Percentiles rank a stretch among this genome's conserved stretches.
phyloP scores from a whole-genome alignment of 2,888 invertebrate genomes.

The Megaustenia siamemsis region DNA sequence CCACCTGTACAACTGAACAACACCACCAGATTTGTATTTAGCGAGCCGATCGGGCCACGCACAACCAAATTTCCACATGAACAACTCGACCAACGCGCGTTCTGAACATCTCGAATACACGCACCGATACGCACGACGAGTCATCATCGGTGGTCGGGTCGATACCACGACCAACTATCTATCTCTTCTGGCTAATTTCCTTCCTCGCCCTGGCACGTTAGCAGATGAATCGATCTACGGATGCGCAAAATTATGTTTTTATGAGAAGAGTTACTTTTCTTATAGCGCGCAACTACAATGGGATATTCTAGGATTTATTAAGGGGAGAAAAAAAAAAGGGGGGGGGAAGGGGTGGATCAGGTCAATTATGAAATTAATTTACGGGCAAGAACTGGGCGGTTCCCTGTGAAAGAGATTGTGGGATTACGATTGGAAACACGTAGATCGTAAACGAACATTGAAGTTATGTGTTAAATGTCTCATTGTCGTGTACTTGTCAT shows the following conservation, averaged over 20 bases:
- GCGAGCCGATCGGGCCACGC: too few species aligned
- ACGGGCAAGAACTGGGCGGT: too few species aligned
- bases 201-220: conserved; percentile 9
- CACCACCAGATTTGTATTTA: too few species aligned
- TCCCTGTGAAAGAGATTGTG: too few species aligned
- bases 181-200: conserved; percentile 20
- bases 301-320: neutral
- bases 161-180: conserved; percentile 1
- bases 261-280: neutral
- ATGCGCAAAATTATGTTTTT: conserved; percentile 11
- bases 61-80: too few species aligned
- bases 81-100: neutral
- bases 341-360: neutral
- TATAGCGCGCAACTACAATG: neutral
- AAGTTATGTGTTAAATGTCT: too few species aligned
- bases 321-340: neutral
- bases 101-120: neutral
- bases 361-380: neutral
- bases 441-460: too few species aligned
- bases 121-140: conserved; percentile 6
- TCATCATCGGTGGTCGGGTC: neutral
- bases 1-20: too few species aligned
- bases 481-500: too few species aligned
- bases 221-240: neutral
- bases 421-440: too few species aligned